These are phyloP conservation scores for Operophtera brumata DNA, from an alignment of 2,888 invertebrate species.

Conservation along the genomic window DNA sequence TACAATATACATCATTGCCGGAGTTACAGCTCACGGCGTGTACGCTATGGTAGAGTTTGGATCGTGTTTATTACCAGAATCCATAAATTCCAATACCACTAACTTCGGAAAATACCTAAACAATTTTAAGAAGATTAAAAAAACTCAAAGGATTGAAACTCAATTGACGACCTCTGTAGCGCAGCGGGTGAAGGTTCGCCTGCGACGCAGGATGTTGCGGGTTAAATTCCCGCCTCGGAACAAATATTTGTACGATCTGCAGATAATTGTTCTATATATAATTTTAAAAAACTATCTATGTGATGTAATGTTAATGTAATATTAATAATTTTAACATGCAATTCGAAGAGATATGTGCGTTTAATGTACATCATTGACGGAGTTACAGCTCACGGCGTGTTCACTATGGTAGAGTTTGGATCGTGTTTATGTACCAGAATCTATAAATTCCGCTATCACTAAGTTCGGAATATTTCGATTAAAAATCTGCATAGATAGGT, in stretches of 20 bases:
- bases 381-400: slow-evolving; percentile 17
- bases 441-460: neutral
- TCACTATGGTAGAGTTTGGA: neutral
- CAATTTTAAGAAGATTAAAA: neutral
- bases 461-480: neutral
- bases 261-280: no score
- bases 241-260: no score
- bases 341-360: slow-evolving; percentile 7
- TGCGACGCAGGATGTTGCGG: no score
- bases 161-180: no score
- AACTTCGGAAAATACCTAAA: neutral
- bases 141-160: no score
- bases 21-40: slow-evolving; percentile 18
- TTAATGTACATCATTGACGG: slow-evolving; percentile 15
- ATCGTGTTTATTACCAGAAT: neutral
- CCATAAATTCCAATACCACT: neutral
- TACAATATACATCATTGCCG: slow-evolving; percentile 14
- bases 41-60: neutral
- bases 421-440: neutral
- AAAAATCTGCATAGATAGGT: no score
- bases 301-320: no score
- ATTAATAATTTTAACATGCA: no score
- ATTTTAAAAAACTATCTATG: no score
- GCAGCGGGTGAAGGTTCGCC: no score
- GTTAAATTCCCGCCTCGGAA: no score